These are phyloP conservation scores for Drosophila trichaetosa DNA, from an alignment of 2,888 invertebrate genomes.

Conservation along the genomic window DNA sequence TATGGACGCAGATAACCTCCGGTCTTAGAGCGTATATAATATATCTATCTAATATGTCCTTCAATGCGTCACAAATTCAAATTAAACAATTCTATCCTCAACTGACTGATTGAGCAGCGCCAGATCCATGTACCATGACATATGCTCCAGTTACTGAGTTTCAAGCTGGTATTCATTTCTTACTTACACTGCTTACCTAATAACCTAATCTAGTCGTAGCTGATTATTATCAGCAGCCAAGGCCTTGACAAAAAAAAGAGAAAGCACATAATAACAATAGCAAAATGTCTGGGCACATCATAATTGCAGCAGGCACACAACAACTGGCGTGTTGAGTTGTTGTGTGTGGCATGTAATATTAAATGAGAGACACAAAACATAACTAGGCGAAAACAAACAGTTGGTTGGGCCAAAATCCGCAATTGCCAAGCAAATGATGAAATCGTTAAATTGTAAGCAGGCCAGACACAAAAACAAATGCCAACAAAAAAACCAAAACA, in stretches of 20 bases:
- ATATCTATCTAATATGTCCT: neutral
- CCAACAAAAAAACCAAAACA: neutral
- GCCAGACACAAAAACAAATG: slow-evolving; percentile 14
- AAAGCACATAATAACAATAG: slow-evolving; percentile 33
- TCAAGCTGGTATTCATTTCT: neutral
- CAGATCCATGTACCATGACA: neutral
- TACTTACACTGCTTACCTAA: neutral
- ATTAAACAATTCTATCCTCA: neutral
- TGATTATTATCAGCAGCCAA: slow-evolving; percentile 15
- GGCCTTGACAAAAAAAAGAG: slow-evolving; percentile 18
- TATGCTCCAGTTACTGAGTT: neutral
- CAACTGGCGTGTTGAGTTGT: slow-evolving; percentile 21
- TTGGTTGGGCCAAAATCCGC: slow-evolving; percentile 33
- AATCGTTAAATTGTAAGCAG: slow-evolving; percentile 46
- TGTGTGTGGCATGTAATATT: slow-evolving; percentile 40
- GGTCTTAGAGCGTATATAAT: too few relatives aligned
- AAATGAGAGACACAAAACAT: slow-evolving; percentile 36
- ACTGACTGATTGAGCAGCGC: neutral
- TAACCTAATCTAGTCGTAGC: neutral
- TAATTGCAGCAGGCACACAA: slow-evolving; percentile 53
- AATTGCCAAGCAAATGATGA: slow-evolving; percentile 55
- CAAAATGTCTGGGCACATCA: slow-evolving; percentile 12
- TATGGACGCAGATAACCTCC: too few relatives aligned
- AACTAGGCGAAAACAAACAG: slow-evolving; percentile 29
- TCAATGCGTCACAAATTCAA: neutral